phyloP scores from a whole-genome alignment of 64 coral and sea anemone species.

The Porites australiensis region DNA sequence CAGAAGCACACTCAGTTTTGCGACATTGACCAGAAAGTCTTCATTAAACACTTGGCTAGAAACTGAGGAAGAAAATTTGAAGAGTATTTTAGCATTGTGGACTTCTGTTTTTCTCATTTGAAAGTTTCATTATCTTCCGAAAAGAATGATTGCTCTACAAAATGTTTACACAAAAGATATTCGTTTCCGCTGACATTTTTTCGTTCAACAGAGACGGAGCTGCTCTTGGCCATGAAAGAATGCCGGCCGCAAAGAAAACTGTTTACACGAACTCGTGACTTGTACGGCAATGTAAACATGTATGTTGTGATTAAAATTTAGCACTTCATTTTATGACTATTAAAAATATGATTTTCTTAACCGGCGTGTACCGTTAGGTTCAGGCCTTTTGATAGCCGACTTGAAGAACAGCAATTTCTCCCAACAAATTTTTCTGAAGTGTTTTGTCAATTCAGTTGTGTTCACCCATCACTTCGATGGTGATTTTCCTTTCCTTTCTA shows the following conservation, averaged over 20 bases:
- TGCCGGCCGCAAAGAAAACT: constrained; percentile 15
- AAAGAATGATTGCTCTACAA: constrained; percentile 8
- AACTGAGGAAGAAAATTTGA: background rate
- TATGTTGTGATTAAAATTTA: constrained; percentile 52
- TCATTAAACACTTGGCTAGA: background rate
- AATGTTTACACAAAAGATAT: constrained; percentile 44
- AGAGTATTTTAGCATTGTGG: background rate
- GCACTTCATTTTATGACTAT: constrained; percentile 56
- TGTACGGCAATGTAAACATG: constrained; percentile 24
- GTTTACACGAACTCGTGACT: constrained; percentile 33
- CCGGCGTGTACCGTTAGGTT: background rate
- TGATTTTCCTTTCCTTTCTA: too few species aligned
- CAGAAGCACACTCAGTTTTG: background rate
- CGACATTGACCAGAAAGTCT: background rate
- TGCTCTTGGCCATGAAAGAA: background rate
- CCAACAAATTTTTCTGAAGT: background rate
- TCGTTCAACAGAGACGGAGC: background rate
- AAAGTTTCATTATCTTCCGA: background rate
- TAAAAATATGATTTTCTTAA: constrained; percentile 12
- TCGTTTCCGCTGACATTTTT: constrained; percentile 21
- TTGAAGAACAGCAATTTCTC: background rate
- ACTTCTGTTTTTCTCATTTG: constrained; percentile 42
- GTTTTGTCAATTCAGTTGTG: background rate
- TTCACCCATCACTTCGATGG: too few species aligned
- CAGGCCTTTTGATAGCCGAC: background rate